A percentile compares a stretch with the other conserved stretches of the same genome.
phyloP scores from a whole-genome alignment of 2,113 vertebrate genomes.

The Ceuthmochares aereus region DNA sequence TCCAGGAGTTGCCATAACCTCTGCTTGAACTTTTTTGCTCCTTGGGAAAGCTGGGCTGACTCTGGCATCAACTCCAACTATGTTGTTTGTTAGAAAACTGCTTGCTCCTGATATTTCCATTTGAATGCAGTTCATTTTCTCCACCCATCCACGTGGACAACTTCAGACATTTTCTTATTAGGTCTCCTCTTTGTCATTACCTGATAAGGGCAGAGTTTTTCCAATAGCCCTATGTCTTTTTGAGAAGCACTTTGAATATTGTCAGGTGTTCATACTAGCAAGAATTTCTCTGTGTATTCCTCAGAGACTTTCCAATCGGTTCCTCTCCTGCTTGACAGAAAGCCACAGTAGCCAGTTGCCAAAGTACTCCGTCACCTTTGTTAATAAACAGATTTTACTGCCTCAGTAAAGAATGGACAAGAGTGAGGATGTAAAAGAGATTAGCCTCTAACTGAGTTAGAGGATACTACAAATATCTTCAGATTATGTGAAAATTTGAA shows the following conservation, averaged over 20 bases:
- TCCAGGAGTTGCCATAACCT: neutral
- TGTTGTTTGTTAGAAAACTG: neutral
- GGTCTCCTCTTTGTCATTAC: neutral
- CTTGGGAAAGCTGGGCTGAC: neutral
- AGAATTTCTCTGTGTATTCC: neutral
- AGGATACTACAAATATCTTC: neutral
- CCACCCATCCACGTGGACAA: neutral
- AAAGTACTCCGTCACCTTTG: constrained; percentile 33
- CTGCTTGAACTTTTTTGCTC: neutral
- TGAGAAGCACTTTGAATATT: neutral
- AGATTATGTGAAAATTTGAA: neutral
- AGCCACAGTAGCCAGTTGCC: constrained; percentile 3
- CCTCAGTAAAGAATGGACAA: constrained; percentile 10
- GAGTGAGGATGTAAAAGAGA: constrained; percentile 13
- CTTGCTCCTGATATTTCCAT: neutral
- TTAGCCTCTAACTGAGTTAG: neutral
- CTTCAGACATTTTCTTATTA: constrained; percentile 27
- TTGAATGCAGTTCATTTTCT: constrained; percentile 31
- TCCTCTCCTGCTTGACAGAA: neutral
- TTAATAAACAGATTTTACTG: constrained; percentile 46
- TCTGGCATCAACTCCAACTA: neutral
- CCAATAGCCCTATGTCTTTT: constrained; percentile 12
- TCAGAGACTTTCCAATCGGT: neutral
- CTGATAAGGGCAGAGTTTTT: neutral
- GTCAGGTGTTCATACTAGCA: neutral